Conservation (phyloP, 2,888 invertebrate species). For the Monopis laevigella region DNA sequence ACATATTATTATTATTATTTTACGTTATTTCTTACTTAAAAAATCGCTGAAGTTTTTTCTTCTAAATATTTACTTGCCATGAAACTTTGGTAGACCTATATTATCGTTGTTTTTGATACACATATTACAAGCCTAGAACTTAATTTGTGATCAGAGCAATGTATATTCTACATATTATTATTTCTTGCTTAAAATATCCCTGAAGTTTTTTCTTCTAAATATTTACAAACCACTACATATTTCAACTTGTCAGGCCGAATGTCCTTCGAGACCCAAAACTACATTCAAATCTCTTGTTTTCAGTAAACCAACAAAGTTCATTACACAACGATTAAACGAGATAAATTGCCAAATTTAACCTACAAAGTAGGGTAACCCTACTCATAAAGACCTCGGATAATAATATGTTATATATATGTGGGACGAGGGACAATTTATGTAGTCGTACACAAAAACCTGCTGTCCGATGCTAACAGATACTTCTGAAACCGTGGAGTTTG, state of each 20-base stretch:
- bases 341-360: constrained; percentile 49
- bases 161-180: too few species aligned
- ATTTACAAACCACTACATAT: not conserved
- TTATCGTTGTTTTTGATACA: too few species aligned
- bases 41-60: too few species aligned
- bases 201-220: too few species aligned
- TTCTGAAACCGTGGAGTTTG: constrained; percentile 50
- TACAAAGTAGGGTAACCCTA: constrained; percentile 42
- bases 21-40: too few species aligned
- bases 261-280: constrained; percentile 5
- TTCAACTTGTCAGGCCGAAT: constrained; percentile 5
- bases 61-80: too few species aligned
- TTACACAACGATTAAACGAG: constrained; percentile 50
- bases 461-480: constrained; percentile 41
- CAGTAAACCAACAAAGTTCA: constrained; percentile 34
- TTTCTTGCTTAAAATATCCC: too few species aligned
- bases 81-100: too few species aligned
- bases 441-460: constrained; percentile 46
- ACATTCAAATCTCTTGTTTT: constrained; percentile 22
- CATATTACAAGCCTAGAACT: too few species aligned
- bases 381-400: constrained; percentile 54
- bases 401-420: constrained; percentile 45
- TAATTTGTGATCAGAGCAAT: too few species aligned
- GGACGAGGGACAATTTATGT: constrained; percentile 52
- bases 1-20: too few species aligned